A percentile compares a stretch with the other conserved stretches of the same genome.
Evolutionary conservation across 2,113 vertebrate species (phyloP).

Genomic region (Paedocypris sp.): DNA sequence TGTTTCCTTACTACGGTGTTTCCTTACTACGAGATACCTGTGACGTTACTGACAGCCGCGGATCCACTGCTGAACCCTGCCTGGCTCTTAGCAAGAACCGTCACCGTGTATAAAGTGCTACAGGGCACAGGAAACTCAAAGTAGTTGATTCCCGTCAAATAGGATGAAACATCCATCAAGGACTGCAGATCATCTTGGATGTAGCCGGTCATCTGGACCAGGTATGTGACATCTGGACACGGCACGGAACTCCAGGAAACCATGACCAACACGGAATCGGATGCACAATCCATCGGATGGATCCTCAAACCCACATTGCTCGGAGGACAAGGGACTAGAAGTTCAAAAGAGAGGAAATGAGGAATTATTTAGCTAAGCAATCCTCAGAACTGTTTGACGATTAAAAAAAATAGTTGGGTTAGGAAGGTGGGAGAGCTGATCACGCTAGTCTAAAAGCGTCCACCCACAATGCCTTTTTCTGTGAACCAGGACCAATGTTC

Average conservation of each 20-base stretch:
- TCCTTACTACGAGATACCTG: slow-evolving; percentile 44
- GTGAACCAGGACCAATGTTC: too few species aligned
- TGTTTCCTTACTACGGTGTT: background rate
- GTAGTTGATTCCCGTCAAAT: slow-evolving; percentile 50
- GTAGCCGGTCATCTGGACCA: slow-evolving; percentile 42
- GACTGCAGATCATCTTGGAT: slow-evolving; percentile 41
- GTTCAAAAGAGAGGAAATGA: background rate
- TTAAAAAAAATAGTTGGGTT: too few species aligned
- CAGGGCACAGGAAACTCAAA: slow-evolving; percentile 61
- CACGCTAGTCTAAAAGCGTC: too few species aligned
- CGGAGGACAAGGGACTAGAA: slow-evolving; percentile 59
- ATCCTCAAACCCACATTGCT: slow-evolving; percentile 24
- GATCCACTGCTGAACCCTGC: slow-evolving; percentile 49
- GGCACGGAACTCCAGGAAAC: slow-evolving; percentile 44
- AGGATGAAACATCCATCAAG: slow-evolving; percentile 48
- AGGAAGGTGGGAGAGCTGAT: too few species aligned
- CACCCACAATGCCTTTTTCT: too few species aligned
- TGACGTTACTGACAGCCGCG: slow-evolving; percentile 23
- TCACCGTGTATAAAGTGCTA: slow-evolving; percentile 51
- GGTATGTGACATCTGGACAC: slow-evolving; percentile 50
- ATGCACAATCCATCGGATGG: slow-evolving; percentile 39
- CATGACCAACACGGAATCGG: slow-evolving; percentile 38
- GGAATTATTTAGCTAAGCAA: background rate
- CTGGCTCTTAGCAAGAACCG: slow-evolving; percentile 47
- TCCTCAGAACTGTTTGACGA: background rate